Evolutionary conservation across 2,113 vertebrate species (phyloP), one percentile per base, ranked within the genome.

Genomic region (Ammodytes marinus): DNA sequence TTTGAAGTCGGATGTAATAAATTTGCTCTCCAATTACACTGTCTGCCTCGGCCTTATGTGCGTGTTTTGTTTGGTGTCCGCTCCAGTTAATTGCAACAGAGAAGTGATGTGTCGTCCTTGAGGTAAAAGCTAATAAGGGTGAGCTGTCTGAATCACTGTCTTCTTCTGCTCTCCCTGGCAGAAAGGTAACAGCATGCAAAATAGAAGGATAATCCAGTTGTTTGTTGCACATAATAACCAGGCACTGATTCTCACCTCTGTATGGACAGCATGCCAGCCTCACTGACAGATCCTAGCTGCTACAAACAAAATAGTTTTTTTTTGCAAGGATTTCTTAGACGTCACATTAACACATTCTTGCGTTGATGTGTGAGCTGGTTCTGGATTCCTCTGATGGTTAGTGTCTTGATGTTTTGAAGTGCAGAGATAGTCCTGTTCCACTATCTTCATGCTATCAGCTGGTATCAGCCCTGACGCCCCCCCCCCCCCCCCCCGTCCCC

Each of bases 81-180:
- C 86, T 76, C 58, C 53, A 73, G 83, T 91, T 94, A 89, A 92
- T 94, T 88, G 89, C 74, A 86, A 85, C 82, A 80, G 80, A 67
- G 61, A 27, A 46, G 57, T 47, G 74, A 55, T 49, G 58, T 65
- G 82, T 82, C 69, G 88, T 93, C 90, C 89, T 91, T 77, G 78
- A 90, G 87, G 84, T 83, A 65, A 71, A 52, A 39, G 80, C 83
- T 90, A 86, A 90, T 91, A 88, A 77, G 89, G 65, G 87, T 14
- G 72, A 68, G 77, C 72, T 83, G 75, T 85, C 81, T 75, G 88
- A 76, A 53, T 78, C 57, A 14, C 64, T 74, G 66, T 55, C 45
- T 79, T 19, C 71, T 69, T 80, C 50, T 61, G 53, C 79, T 85
- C 79, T 55, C 17, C 27, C 13, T 4, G 1, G 66, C 35, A 19